Percentiles rank a stretch among this genome's conserved stretches.
Conservation (phyloP, 1,140 invertebrate genomes). For the Anoplolepis gracilipes region DNA sequence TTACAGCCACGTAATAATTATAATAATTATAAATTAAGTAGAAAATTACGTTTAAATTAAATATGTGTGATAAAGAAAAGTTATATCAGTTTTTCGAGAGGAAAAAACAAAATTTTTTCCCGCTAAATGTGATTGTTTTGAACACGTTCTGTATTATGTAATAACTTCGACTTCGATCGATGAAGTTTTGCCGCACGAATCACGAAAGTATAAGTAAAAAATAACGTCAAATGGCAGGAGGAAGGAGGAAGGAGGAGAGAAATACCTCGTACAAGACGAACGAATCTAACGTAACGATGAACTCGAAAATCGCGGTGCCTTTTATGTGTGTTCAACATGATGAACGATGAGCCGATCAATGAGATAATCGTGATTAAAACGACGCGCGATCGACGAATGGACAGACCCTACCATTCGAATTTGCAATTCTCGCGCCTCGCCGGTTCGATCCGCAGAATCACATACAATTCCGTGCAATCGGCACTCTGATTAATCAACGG, state of each 20-base stretch:
- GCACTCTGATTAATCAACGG: neutral
- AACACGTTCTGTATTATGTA: neutral
- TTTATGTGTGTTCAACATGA: neutral
- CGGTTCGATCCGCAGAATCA: slow-evolving; percentile 23
- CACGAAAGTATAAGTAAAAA: slow-evolving; percentile 9
- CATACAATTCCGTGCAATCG: neutral
- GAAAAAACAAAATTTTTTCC: neutral
- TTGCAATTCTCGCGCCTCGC: slow-evolving; percentile 11
- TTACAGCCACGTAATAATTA: neutral
- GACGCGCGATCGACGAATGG: neutral
- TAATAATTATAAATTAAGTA: neutral
- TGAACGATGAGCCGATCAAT: neutral
- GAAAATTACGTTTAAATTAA: neutral
- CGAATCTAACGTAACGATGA: neutral
- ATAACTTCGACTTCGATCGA: neutral
- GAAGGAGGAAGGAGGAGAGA: no score
- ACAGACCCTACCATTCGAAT: slow-evolving; percentile 12
- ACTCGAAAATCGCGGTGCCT: neutral
- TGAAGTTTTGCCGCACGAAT: neutral
- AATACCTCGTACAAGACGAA: neutral
- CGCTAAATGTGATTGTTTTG: neutral
- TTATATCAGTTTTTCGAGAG: neutral
- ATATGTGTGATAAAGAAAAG: neutral
- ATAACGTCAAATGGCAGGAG: neutral
- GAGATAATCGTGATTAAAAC: neutral